Base-by-base conservation (phyloP, 2,113 vertebrate species). In the Epinephelus cyanopodus region DNA sequence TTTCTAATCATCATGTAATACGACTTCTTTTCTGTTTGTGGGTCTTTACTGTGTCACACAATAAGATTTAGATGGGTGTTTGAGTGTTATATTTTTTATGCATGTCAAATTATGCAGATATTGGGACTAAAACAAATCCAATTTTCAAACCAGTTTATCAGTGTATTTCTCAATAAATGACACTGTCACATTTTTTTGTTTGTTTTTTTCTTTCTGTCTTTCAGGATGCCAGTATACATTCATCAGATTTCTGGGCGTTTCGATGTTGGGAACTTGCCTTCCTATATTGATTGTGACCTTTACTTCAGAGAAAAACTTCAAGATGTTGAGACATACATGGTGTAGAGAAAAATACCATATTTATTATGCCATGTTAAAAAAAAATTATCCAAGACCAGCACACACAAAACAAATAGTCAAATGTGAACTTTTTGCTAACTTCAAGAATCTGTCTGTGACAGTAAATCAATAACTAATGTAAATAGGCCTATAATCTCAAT, bases 251-350 rank as follows among this genome's bases (percentile, higher is more conserved):
- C 92, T 25, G 96, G 96, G 1, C 96, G 96, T 23, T 96, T 96
- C 19, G 96, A 97, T 25, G 95, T 97, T 12, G 95, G 96, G 79
- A 96, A 95, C 80, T 65, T 97, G 56, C 62, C 90, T 1, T 95
- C 95, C 0, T 96, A 96, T 50, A 39, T 86, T 2, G 94, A 94
- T 67, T 96, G 96, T 75, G 93, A 96, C 82, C 87, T 81, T 61
- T 96, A 96, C 79, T 96, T 96, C 88, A 94, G 74, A 88, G 91
- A 96, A 37, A 92, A 89, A 7, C 92, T 94, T 56, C 56, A 92
- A 21, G 74, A 92, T 42, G 25, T 82, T 0, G 61, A 87, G 13
- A 64, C 92, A 1, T 96, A 95, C 90, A 95, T 96, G 91, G 75
- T 93, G 18, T 96, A 94, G 78, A 85, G 1, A 18, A 63, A 15